Percentiles rank a stretch among this genome's conserved stretches.
Evolutionary conservation across 2,113 vertebrate species (phyloP).

Genomic region (Dipodomys ordii): DNA sequence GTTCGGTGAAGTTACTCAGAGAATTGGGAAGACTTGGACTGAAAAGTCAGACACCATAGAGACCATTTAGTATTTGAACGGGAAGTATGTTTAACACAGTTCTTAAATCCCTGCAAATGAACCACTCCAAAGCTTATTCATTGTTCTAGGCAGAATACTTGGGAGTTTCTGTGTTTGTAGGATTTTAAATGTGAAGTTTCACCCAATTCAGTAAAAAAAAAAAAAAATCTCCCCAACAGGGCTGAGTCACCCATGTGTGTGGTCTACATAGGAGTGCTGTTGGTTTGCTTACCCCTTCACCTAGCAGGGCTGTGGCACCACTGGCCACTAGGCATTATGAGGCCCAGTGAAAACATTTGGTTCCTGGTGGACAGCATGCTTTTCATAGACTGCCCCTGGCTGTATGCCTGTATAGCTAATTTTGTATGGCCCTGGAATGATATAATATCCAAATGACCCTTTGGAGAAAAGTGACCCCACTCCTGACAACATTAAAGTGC

Average conservation of each 20-base stretch:
- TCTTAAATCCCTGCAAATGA: constrained; percentile 25
- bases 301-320: neutral
- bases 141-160: constrained; percentile 49
- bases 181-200: constrained; percentile 53
- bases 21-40: constrained; percentile 22
- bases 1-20: constrained; percentile 22
- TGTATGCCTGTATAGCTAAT: too few relatives aligned
- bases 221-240: neutral
- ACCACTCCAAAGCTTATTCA: neutral
- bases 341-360: too few relatives aligned
- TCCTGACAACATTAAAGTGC: constrained; percentile 5
- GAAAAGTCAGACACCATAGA: neutral
- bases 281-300: constrained; percentile 42
- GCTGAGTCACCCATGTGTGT: constrained; percentile 26
- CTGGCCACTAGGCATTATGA: too few relatives aligned
- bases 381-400: too few relatives aligned
- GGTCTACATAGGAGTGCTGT: neutral
- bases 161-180: neutral
- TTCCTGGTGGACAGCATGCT: too few relatives aligned
- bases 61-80: neutral
- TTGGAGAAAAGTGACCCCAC: too few relatives aligned
- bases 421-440: too few relatives aligned
- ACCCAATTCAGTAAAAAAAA: neutral
- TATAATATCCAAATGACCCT: too few relatives aligned
- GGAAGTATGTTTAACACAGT: constrained; percentile 32